Percentiles rank a stretch among this genome's conserved stretches.
Conservation (phyloP, 2,113 vertebrate species). For the Petrocephalus zakoni region DNA sequence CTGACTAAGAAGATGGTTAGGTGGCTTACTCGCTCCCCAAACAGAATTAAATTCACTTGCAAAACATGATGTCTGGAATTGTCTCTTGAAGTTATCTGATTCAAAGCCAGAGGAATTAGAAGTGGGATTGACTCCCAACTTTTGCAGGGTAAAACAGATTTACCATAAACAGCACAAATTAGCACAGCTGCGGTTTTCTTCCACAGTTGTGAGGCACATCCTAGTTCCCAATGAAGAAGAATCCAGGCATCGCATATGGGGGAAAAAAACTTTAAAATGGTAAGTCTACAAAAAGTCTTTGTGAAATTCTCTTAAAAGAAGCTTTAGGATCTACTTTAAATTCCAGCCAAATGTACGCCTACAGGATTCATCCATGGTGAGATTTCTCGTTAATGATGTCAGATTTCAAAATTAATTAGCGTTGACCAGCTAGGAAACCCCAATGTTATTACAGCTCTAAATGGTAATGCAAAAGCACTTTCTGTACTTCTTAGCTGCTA, state of each 20-base stretch:
- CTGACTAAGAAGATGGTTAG: too few relatives aligned
- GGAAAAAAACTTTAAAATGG: background rate
- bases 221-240: background rate
- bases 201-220: background rate
- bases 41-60: background rate
- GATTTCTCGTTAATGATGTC: background rate
- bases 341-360: background rate
- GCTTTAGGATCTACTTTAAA: background rate
- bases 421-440: background rate
- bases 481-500: background rate
- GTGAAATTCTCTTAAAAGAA: background rate
- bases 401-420: background rate
- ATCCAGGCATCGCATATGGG: background rate
- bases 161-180: background rate
- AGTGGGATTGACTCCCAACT: background rate
- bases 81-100: background rate
- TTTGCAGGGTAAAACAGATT: background rate
- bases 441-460: background rate
- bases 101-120: background rate
- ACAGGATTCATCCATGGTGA: background rate
- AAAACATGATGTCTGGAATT: background rate
- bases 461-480: background rate
- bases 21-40: too few relatives aligned
- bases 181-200: background rate
- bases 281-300: background rate